Conservation (phyloP, 2,113 vertebrate species). For the Damaliscus lunatus region DNA sequence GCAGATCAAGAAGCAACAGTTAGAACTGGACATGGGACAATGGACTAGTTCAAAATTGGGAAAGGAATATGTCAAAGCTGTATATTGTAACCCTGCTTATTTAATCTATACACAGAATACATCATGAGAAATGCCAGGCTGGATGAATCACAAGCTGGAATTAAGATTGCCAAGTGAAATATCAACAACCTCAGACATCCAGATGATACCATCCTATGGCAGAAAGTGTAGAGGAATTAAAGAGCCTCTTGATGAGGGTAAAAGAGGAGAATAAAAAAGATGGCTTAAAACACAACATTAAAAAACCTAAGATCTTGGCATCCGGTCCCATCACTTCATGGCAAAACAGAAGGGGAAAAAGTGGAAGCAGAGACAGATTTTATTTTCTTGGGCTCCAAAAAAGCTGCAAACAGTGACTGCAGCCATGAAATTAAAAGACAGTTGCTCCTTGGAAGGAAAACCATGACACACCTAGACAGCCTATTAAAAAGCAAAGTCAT, state of each 20-base stretch:
- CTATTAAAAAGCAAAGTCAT: not conserved
- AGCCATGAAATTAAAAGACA: not conserved
- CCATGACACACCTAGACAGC: not conserved
- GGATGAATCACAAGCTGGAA: not conserved
- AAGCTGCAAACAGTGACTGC: not conserved
- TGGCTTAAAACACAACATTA: not conserved
- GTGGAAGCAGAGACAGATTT: not conserved
- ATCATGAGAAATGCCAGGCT: not conserved
- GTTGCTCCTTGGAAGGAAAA: not conserved
- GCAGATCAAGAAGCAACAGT: not conserved
- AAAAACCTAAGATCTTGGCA: not conserved
- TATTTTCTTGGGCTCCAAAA: not conserved
- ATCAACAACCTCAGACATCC: not conserved
- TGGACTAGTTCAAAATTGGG: not conserved
- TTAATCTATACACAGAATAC: not conserved
- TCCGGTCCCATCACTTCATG: not conserved
- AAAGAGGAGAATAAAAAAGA: not conserved
- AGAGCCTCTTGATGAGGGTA: not conserved
- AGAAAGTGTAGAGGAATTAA: not conserved
- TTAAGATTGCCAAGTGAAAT: not conserved
- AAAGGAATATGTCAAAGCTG: not conserved
- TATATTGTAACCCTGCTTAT: not conserved
- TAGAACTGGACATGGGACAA: not conserved
- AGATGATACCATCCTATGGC: not conserved
- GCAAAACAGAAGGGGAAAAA: not conserved